Conservation (phyloP, 2,797 vertebrate species). For the Serranus cabrilla region DNA sequence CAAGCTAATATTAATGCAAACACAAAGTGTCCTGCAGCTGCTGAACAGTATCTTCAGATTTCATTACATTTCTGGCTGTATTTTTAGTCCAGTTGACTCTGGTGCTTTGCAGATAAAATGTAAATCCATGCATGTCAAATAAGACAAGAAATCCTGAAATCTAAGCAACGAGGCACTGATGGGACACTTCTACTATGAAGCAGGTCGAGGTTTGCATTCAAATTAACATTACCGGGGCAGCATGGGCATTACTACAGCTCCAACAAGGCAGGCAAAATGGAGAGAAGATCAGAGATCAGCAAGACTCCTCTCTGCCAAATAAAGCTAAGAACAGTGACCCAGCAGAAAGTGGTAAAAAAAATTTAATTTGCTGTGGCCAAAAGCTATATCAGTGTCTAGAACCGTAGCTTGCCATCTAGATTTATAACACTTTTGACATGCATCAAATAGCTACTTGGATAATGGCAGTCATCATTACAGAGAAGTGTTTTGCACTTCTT, state of each 20-base stretch:
- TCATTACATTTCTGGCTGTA: conserved; percentile 4
- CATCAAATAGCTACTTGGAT: conserved; percentile 7
- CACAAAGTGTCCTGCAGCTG: conserved; percentile 30
- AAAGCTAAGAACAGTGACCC: conserved; percentile 32
- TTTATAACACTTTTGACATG: conserved; percentile 4
- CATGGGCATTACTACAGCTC: background rate
- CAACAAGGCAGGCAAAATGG: conserved; percentile 3
- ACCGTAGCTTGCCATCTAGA: background rate
- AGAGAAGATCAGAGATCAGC: conserved; percentile 15
- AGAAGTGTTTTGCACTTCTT: background rate
- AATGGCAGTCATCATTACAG: conserved; percentile 8
- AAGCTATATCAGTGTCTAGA: background rate
- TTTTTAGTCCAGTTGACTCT: conserved; percentile 15
- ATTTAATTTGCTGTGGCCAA: background rate
- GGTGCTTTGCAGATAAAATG: conserved; percentile 14
- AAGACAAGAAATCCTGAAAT: conserved; percentile 11
- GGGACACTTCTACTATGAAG: conserved; percentile 17
- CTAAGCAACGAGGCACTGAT: conserved; percentile 42
- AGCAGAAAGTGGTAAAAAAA: background rate
- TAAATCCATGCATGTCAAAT: conserved; percentile 2
- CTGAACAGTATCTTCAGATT: conserved; percentile 30
- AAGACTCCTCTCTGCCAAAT: conserved; percentile 14
- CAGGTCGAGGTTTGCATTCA: conserved; percentile 19
- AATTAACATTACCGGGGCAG: background rate
- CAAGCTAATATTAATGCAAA: conserved; percentile 21